Conservation (phyloP, 2,113 vertebrate genomes). For the Hippocampus abdominalis region DNA sequence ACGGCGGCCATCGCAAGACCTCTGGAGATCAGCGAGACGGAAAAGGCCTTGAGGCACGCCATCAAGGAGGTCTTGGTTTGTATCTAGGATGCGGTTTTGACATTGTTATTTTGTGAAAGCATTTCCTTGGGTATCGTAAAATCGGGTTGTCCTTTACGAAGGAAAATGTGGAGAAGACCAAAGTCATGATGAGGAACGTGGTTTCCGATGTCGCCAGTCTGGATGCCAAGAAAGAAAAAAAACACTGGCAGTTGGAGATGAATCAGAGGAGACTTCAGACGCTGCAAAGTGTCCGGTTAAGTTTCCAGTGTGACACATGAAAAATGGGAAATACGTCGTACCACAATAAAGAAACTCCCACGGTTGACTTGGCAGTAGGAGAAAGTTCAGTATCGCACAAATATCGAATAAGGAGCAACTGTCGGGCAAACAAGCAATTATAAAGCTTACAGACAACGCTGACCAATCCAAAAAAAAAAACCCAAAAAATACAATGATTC, state of each 20-base stretch:
- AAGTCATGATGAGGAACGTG: constrained; percentile 85
- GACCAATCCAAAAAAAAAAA: background rate
- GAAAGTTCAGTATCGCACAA: background rate
- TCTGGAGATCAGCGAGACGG: constrained; percentile 89
- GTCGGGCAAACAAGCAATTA: no score
- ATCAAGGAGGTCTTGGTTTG: constrained; percentile 85
- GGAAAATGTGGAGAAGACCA: constrained; percentile 86
- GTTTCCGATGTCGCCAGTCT: constrained; percentile 86
- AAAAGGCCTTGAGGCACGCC: constrained; percentile 83
- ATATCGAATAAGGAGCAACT: no score
- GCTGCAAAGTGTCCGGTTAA: constrained; percentile 87
- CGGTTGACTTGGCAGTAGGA: background rate
- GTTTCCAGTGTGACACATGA: no score
- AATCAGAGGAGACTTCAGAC: constrained; percentile 89
- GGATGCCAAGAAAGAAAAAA: constrained; percentile 92
- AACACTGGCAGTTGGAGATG: constrained; percentile 88
- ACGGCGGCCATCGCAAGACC: constrained; percentile 87
- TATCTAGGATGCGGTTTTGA: background rate
- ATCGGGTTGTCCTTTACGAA: constrained; percentile 39
- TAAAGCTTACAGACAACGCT: background rate
- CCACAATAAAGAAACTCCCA: background rate
- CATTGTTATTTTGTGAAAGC: background rate
- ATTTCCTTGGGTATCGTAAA: background rate
- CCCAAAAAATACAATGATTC: no score
- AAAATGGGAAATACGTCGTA: no score